Base-by-base conservation (phyloP, 2,113 vertebrate genomes). In the Loxodonta africana region DNA sequence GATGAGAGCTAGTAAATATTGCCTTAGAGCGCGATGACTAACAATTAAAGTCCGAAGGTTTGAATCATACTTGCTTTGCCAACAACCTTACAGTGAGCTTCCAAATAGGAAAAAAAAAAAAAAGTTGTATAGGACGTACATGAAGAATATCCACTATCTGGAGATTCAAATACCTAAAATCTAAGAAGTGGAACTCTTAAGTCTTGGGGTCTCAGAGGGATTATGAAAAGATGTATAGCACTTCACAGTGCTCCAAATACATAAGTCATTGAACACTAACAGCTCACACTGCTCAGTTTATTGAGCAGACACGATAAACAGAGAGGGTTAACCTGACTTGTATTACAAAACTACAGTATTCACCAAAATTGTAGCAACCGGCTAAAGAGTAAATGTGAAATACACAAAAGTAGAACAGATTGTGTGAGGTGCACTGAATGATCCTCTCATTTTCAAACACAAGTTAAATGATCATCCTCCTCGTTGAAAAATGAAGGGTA, bases 181-280 rank as follows among this genome's bases (percentile, higher is more conserved):
- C 14, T 87, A 76, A 41, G 44, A 44, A 57, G 15, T 63, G 21
- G 3, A 95, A 53, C 8, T 81, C 11, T 71, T 87, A 37, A 26
- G 2, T 80, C 5, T 26, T 11, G 0, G 11, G 2, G 2, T 80
- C 0, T 0, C 28, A 8, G 14, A 83, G 10, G 18, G 9, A 15
- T 26, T 2, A 65, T 1, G 63, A 21, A 20, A 2, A 0, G 1
- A 23, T 76, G 7, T 17, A 73, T 2, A 73, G 1, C 0, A 67
- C 84, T 51, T 63, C 25, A 74, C 17, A 41, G 28, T 44, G 23
- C 9, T 1, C 12, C 9, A 30, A 67, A 78, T 6, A 15, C 46
- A 62, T 53, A 26, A 48, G 18, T 20, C 28, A 69, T 28, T 86
- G 28, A 44, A 91, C 85, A 71, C 15, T 18, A 48, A 30, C 4